These are phyloP conservation scores for Atherinomorus stipes DNA, from an alignment of 2,113 vertebrate genomes.

Conservation along the genomic window DNA sequence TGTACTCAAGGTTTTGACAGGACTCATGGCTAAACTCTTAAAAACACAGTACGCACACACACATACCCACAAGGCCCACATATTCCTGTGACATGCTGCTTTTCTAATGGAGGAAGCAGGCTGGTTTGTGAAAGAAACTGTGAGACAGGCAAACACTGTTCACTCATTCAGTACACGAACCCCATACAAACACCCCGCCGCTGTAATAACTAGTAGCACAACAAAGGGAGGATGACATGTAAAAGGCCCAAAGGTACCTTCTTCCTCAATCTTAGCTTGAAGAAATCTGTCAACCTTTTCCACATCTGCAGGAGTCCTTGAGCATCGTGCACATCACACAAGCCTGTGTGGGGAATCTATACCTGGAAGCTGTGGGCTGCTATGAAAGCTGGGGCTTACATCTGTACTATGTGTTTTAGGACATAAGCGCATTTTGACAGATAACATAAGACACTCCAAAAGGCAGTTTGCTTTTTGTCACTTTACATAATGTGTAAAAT, in stretches of 20 bases:
- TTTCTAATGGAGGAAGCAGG: slow-evolving; percentile 40
- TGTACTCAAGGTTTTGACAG: slow-evolving; percentile 57
- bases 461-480: neutral
- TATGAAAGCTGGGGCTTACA: neutral
- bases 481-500: neutral
- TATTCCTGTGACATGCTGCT: slow-evolving; percentile 37
- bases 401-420: slow-evolving; percentile 14
- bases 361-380: slow-evolving; percentile 18
- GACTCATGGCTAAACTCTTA: slow-evolving; percentile 49
- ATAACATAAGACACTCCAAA: neutral
- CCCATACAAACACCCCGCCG: neutral
- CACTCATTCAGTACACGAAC: slow-evolving; percentile 23
- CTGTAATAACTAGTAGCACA: slow-evolving; percentile 9
- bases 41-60: slow-evolving; percentile 38
- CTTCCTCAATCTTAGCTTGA: neutral
- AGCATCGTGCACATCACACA: neutral
- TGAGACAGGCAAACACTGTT: slow-evolving; percentile 7
- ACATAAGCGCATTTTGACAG: slow-evolving; percentile 2
- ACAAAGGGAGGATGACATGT: neutral
- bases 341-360: slow-evolving; percentile 27
- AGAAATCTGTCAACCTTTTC: slow-evolving; percentile 12
- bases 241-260: neutral
- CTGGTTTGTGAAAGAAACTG: slow-evolving; percentile 11
- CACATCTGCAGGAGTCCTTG: slow-evolving; percentile 25
- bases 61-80: slow-evolving; percentile 2